Percentiles rank a stretch among this genome's conserved stretches.
Conservation (phyloP, 2,888 invertebrate genomes). For the Hypselothyrea guttata region DNA sequence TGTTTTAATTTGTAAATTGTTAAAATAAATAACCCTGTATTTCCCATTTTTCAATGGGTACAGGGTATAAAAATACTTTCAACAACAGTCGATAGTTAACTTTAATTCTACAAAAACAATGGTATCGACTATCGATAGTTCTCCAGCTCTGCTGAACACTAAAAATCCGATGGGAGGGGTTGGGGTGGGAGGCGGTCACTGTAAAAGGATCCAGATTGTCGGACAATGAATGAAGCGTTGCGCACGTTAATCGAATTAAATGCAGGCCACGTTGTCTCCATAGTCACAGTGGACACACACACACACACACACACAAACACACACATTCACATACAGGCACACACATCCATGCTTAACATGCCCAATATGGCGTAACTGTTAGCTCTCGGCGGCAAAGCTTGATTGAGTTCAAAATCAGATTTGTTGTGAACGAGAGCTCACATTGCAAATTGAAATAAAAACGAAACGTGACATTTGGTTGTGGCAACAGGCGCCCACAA, state of each 20-base stretch:
- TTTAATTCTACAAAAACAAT: no score
- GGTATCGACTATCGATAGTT: no score
- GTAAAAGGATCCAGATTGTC: not conserved
- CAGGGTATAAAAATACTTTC: no score
- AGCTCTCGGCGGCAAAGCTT: slow-evolving; percentile 36
- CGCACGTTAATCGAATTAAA: slow-evolving; percentile 54
- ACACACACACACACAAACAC: not conserved
- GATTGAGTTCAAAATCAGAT: slow-evolving; percentile 63
- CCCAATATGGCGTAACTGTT: slow-evolving; percentile 53
- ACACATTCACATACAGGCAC: not conserved
- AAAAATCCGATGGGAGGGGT: no score
- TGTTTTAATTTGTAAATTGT: no score
- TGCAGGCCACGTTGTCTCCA: slow-evolving; percentile 51
- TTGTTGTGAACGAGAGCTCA: slow-evolving; percentile 47
- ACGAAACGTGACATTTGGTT: slow-evolving; percentile 57
- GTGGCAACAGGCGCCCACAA: slow-evolving; percentile 45
- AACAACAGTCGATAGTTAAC: no score
- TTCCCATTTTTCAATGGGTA: no score
- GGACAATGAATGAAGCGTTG: slow-evolving; percentile 13
- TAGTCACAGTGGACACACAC: slow-evolving; percentile 18
- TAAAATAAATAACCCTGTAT: no score
- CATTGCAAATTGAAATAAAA: slow-evolving; percentile 63
- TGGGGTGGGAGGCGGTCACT: not conserved
- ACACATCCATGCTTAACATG: slow-evolving; percentile 10
- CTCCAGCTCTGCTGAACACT: no score